Base-by-base conservation (phyloP, 1,140 invertebrate species). In the Neotoxoptera formosana region DNA sequence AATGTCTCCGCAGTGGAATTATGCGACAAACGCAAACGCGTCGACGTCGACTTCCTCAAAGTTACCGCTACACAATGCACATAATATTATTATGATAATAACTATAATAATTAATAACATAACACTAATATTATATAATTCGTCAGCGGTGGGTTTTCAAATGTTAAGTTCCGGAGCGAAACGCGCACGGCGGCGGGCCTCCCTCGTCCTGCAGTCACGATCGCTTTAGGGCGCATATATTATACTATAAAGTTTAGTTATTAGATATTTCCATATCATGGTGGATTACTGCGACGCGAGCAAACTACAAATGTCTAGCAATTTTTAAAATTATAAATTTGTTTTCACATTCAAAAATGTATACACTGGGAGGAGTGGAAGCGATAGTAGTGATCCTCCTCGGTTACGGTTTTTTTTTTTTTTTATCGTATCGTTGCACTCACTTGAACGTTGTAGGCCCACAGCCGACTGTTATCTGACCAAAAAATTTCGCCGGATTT, bases 291-390 rank as follows among this genome's bases (percentile, higher is more conserved):
- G 30, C 0, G 30, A 30, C 30, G 4, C 11, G 4, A 0, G 14
- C 0, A 67, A n/a, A n/a, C 60, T 67, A n/a, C 6, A 4, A 34
- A n/a, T 34, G 30, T n/a, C 14, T 6, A 76, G 30, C 14, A 4
- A 11, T 76, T n/a, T 76, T 76, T n/a, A n/a, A 67, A 67, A 67
- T 34, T n/a, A 1, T n/a, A 76, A 76, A 76, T 76, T n/a, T 7
- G 60, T 76, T 6, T 67, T 67, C 14, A 21, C 9, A 14, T 48
- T 6, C 51, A 3, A 67, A 67, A 30, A 14, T 67, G 4, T 67
- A n/a, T n/a, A 14, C 14, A n/a, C 3, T 67, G 0, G 4, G 0
- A n/a, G 60, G 2, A 0, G 0, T 4, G 30, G n/a, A 4, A 76
- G 30, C 14, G 2, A 76, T 34, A 14, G n/a, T 14, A n/a, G n/a